Base-by-base conservation (phyloP, 2,113 vertebrate genomes). In the Cyprinodon tularosa region DNA sequence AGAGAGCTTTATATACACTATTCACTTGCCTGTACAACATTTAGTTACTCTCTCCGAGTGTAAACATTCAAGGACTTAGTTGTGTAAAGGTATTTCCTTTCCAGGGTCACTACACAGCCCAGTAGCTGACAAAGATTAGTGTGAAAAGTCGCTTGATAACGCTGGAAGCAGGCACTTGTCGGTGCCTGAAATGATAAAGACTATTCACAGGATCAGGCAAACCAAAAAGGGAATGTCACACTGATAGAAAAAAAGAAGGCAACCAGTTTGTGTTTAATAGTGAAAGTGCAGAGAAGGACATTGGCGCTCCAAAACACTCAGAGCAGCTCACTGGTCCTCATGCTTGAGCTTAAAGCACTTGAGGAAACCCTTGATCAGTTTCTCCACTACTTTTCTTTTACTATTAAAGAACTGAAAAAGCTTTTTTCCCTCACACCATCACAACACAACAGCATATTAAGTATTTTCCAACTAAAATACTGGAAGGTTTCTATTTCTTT, bases 211-310 rank as follows among this genome's bases (percentile, higher is more conserved):
- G 76, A 68, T 70, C 36, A 47, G 66, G 80, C n/a, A 63, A n/a
- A 65, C 81, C 29, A 72, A 73, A 74, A 53, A 73, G 53, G 50
- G 57, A 63, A 42, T 36, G 82, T n/a, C 66, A 69, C 14, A 66
- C 22, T 69, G 64, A 84, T 66, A 50, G 62, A 62, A 78, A 61
- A 29, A 59, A 80, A 76, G 67, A 82, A 78, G 80, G 20, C 62
- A 69, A 80, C 76, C 12, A 40, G 74, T 85, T 83, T 85, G 76
- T 82, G 9, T 42, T 67, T 78, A 82, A 80, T 40, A 76, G 82
- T 85, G 85, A 86, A 85, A 92, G 89, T 93, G 93, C 91, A 93
- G 89, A 90, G 77, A 89, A 93, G 89, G 89, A 88, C 91, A 90
- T 90, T 86, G 83, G 62, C 73, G 81, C 86, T 93, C 76, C 80